Conservation (phyloP, 1,140 invertebrate species). For the Propsilocerus akamusi region DNA sequence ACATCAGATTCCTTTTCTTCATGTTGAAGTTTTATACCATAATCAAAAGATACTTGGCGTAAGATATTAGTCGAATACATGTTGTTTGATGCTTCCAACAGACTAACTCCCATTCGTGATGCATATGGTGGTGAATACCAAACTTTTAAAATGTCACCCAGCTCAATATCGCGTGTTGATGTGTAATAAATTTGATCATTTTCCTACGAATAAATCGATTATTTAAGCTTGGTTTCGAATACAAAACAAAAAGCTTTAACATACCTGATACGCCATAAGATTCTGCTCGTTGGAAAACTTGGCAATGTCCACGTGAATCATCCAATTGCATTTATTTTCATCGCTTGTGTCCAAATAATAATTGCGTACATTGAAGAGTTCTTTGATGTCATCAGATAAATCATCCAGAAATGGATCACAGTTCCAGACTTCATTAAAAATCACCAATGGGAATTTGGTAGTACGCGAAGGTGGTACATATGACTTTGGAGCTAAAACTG, state of each 20-base stretch:
- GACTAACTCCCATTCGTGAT: constrained; percentile 22
- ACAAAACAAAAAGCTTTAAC: constrained; percentile 6
- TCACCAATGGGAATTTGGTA: constrained; percentile 5
- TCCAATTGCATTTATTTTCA: constrained; percentile 39
- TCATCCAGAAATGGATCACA: constrained; percentile 8
- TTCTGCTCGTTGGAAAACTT: constrained; percentile 30
- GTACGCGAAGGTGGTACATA: background rate
- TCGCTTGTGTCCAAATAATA: constrained; percentile 33
- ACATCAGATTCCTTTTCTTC: background rate
- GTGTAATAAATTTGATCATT: constrained; percentile 37
- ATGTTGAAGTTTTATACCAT: constrained; percentile 4
- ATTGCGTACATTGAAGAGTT: constrained; percentile 8
- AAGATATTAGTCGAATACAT: constrained; percentile 5
- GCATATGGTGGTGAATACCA: constrained; percentile 36
- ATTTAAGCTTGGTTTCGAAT: background rate
- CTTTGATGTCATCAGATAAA: constrained; percentile 8
- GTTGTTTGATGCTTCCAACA: constrained; percentile 9
- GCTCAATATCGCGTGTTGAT: constrained; percentile 29
- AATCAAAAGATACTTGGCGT: constrained; percentile 7
- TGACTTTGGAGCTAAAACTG: constrained; percentile 2
- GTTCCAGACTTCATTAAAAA: constrained; percentile 1
- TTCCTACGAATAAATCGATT: constrained; percentile 18
- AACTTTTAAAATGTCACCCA: constrained; percentile 34
- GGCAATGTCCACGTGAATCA: constrained; percentile 36
- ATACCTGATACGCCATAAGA: constrained; percentile 41